Conservation (phyloP, 1,140 invertebrate genomes). For the Rhysida immarginata region DNA sequence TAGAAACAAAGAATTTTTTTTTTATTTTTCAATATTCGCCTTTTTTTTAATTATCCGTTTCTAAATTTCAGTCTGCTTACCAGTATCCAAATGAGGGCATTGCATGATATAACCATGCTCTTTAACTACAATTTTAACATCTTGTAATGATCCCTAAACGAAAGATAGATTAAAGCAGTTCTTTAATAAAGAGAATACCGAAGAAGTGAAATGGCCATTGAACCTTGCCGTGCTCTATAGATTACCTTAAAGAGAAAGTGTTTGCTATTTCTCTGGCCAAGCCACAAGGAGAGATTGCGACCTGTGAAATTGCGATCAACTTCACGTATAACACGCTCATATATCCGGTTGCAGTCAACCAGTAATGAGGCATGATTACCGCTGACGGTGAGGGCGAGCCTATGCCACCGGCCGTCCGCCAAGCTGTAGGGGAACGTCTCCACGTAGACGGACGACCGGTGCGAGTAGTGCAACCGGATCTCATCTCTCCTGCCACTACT, state of each 20-base stretch:
- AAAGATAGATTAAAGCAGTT: too few species aligned
- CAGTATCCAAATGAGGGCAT: constrained; percentile 64
- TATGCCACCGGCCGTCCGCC: constrained; percentile 73
- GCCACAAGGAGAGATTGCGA: constrained; percentile 50
- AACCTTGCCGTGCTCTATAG: neutral
- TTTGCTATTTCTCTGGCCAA: constrained; percentile 68
- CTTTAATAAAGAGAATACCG: too few species aligned
- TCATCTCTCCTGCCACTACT: constrained; percentile 74
- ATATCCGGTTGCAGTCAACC: constrained; percentile 70
- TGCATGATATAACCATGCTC: constrained; percentile 69
- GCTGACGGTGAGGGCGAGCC: constrained; percentile 61
- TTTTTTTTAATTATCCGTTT: too few species aligned
- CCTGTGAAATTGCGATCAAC: constrained; percentile 55
- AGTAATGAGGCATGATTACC: constrained; percentile 63
- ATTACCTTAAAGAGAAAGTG: constrained; percentile 76
- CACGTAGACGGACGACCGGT: constrained; percentile 46
- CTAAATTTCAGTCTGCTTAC: too few species aligned
- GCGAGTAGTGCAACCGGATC: constrained; percentile 40
- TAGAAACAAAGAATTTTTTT: too few species aligned
- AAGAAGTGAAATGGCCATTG: too few species aligned
- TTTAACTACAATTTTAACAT: constrained; percentile 64
- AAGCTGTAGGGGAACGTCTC: constrained; percentile 74
- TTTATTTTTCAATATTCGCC: too few species aligned
- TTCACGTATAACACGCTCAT: constrained; percentile 49
- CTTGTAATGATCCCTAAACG: constrained; percentile 65